phyloP scores from a whole-genome alignment of 2,888 invertebrate species.

The Drosophila bunnanda region DNA sequence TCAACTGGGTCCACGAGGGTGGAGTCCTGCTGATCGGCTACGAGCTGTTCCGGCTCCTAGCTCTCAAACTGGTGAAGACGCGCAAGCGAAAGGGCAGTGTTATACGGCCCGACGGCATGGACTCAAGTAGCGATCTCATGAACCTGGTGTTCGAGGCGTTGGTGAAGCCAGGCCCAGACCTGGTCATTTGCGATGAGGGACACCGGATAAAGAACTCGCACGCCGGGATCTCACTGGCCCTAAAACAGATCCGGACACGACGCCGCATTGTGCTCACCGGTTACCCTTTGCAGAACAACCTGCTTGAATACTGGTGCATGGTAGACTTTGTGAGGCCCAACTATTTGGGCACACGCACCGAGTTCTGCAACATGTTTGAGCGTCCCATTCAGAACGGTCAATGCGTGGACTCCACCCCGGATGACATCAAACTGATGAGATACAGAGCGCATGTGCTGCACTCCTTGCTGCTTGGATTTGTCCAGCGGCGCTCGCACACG shows the following conservation, averaged over 20 bases:
- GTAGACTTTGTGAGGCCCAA: constrained; percentile 99
- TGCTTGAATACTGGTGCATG: constrained; percentile 99
- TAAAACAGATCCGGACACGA: constrained; percentile 97
- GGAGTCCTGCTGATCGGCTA: constrained; percentile 98
- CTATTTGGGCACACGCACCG: constrained; percentile 97
- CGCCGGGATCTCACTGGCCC: constrained; percentile 96
- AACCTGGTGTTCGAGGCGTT: constrained; percentile 94
- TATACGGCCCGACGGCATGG: constrained; percentile 83
- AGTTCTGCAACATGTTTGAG: constrained; percentile 99
- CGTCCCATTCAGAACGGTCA: constrained; percentile 99
- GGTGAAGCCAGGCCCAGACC: constrained; percentile 95
- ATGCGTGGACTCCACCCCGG: constrained; percentile 97
- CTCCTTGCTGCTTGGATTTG: constrained; percentile 96
- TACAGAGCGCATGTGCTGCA: constrained; percentile 98
- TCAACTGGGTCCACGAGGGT: constrained; percentile 94
- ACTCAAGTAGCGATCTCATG: constrained; percentile 89
- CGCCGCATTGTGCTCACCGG: constrained; percentile 98
- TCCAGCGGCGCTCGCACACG: constrained; percentile 96
- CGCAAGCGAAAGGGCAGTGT: constrained; percentile 86
- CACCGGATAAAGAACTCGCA: constrained; percentile 99
- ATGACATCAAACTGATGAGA: constrained; percentile 96
- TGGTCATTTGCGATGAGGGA: constrained; percentile 98
- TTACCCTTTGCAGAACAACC: constrained; percentile 98
- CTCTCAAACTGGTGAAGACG: constrained; percentile 88
- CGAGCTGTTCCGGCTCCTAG: constrained; percentile 96